Conservation (phyloP, 2,888 invertebrate species). For the Thymelicus lineola region DNA sequence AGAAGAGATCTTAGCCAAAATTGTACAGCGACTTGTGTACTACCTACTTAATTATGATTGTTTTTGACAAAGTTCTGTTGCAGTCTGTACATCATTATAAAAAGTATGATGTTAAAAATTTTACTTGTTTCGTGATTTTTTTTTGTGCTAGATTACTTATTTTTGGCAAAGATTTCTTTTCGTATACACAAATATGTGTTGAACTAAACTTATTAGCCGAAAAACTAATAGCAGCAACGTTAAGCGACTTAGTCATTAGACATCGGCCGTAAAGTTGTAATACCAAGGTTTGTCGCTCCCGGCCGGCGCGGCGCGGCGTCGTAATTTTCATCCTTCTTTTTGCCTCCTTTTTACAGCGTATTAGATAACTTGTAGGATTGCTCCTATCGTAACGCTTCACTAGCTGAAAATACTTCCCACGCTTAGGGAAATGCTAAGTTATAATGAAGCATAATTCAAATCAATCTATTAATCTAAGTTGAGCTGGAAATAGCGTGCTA, state of each 20-base stretch:
- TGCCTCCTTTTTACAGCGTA: not conserved
- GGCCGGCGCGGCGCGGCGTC: too few species aligned
- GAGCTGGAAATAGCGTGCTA: constrained; percentile 18
- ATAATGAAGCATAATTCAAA: constrained; percentile 28
- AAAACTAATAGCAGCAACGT: not conserved
- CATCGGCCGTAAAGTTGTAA: constrained; percentile 65
- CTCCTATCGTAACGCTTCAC: constrained; percentile 48
- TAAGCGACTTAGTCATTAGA: constrained; percentile 52
- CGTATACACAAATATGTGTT: too few species aligned
- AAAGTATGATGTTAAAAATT: too few species aligned
- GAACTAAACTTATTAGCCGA: too few species aligned
- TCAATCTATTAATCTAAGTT: constrained; percentile 34
- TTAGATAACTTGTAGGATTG: constrained; percentile 17
- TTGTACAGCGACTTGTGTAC: too few species aligned
- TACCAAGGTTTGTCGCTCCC: constrained; percentile 52
- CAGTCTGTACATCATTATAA: too few species aligned
- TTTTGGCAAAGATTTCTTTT: too few species aligned
- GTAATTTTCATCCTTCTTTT: not conserved
- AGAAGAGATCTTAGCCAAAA: too few species aligned
- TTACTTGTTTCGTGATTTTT: too few species aligned
- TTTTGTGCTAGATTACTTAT: too few species aligned
- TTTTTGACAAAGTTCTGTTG: too few species aligned
- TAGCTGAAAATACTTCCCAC: constrained; percentile 50
- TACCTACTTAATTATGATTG: too few species aligned
- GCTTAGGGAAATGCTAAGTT: constrained; percentile 35